These are phyloP conservation scores for Onthophagus taurus DNA, from an alignment of 1,140 invertebrate species.

Conservation along the genomic window DNA sequence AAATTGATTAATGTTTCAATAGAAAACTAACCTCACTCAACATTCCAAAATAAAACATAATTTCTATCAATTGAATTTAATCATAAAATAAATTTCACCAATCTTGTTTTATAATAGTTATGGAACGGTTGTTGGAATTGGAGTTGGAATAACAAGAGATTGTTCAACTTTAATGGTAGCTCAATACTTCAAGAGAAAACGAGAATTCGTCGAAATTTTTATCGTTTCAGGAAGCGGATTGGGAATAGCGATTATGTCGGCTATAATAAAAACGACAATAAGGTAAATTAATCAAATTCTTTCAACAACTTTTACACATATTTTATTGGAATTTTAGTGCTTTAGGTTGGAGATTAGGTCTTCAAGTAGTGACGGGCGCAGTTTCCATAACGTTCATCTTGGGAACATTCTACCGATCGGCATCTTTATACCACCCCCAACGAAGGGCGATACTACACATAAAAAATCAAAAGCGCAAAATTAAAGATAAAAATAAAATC, in stretches of 20 bases:
- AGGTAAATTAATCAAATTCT: too few species aligned
- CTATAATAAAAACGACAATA: conserved; percentile 67
- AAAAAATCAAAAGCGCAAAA: conserved; percentile 82
- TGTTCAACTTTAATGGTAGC: conserved; percentile 84
- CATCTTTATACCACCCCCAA: conserved; percentile 83
- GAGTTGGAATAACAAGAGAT: conserved; percentile 72
- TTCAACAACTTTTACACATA: too few species aligned
- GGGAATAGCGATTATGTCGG: conserved; percentile 75
- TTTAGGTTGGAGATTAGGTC: conserved; percentile 78
- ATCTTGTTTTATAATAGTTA: conserved; percentile 29
- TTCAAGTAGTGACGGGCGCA: conserved; percentile 76
- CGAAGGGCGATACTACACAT: conserved; percentile 79
- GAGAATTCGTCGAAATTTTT: conserved; percentile 81
- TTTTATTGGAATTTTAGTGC: too few species aligned
- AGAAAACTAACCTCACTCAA: too few species aligned
- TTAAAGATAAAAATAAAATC: conserved; percentile 62
- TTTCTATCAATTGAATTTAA: neutral
- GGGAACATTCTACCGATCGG: conserved; percentile 81
- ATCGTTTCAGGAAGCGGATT: conserved; percentile 76
- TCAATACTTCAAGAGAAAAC: conserved; percentile 76
- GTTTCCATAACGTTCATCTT: conserved; percentile 78
- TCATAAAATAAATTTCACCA: neutral
- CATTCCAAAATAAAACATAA: too few species aligned
- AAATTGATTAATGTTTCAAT: too few species aligned
- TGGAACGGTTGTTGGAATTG: conserved; percentile 61